Evolutionary conservation across 2,797 vertebrate genomes (phyloP).

Genomic region (Gouania willdenowi): DNA sequence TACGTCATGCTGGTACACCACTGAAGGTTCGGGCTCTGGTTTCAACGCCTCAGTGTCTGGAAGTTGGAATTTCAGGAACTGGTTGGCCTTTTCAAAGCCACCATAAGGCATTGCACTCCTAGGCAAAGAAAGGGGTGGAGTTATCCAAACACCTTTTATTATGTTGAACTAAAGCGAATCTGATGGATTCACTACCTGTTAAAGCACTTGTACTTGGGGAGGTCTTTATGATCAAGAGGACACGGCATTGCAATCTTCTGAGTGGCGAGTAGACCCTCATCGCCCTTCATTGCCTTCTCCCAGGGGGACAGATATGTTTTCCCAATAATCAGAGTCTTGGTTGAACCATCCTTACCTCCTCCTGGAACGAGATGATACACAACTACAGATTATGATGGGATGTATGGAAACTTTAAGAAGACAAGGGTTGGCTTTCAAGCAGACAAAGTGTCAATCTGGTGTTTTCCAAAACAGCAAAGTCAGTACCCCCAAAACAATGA

Average conservation of each 20-base stretch:
- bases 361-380: conserved; percentile 28
- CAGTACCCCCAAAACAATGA: too few species aligned
- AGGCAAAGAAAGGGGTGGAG: conserved; percentile 9
- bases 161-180: not conserved
- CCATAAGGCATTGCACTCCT: conserved; percentile 92
- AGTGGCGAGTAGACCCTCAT: conserved; percentile 82
- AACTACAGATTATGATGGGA: not conserved
- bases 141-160: not conserved
- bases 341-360: conserved; percentile 24
- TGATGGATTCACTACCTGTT: conserved; percentile 81
- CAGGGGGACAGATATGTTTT: conserved; percentile 93
- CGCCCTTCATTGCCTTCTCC: conserved; percentile 94
- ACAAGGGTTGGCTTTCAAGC: too few species aligned
- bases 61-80: conserved; percentile 96
- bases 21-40: conserved; percentile 79
- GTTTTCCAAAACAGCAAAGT: too few species aligned
- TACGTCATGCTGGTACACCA: conserved; percentile 87
- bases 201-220: conserved; percentile 86
- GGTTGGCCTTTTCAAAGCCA: conserved; percentile 91
- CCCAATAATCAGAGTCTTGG: conserved; percentile 41
- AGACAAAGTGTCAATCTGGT: too few species aligned
- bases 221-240: conserved; percentile 70
- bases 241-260: conserved; percentile 79
- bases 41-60: conserved; percentile 83
- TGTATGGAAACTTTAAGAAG: too few species aligned